phyloP scores from a whole-genome alignment of 2,888 invertebrate species.

The Lamellibrachia columna region DNA sequence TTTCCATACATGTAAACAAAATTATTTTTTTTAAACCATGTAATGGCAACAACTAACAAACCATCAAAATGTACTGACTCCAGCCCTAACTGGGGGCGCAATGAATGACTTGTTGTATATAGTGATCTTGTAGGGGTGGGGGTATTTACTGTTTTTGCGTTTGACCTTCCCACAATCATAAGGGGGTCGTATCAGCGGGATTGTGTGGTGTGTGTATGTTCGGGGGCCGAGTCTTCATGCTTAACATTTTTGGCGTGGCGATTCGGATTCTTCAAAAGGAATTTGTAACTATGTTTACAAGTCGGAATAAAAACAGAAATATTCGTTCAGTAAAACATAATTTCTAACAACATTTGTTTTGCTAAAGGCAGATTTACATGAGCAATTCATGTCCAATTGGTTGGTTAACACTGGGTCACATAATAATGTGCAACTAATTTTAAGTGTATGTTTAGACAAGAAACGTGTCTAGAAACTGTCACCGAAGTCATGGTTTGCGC shows the following conservation, averaged over 20 bases:
- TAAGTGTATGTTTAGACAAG: no score
- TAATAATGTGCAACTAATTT: no score
- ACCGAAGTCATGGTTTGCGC: no score
- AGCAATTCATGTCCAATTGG: no score
- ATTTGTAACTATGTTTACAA: neutral
- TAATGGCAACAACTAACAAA: neutral
- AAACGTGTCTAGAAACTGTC: no score
- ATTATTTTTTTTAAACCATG: neutral
- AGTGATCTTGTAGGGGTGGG: neutral
- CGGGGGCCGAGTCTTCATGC: neutral
- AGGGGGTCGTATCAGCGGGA: neutral
- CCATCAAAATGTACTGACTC: neutral
- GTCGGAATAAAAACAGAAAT: neutral
- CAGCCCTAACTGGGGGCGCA: neutral
- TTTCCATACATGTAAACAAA: neutral
- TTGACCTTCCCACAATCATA: neutral
- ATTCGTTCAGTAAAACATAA: neutral
- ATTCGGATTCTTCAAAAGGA: neutral
- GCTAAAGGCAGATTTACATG: no score
- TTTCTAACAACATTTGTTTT: neutral
- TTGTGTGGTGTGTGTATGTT: neutral
- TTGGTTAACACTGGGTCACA: no score
- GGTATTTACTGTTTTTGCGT: neutral
- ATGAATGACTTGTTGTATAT: constrained; percentile 3
- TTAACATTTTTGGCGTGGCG: neutral